phyloP scores from a whole-genome alignment of 1,140 invertebrate genomes.

The Fopius arisanus region DNA sequence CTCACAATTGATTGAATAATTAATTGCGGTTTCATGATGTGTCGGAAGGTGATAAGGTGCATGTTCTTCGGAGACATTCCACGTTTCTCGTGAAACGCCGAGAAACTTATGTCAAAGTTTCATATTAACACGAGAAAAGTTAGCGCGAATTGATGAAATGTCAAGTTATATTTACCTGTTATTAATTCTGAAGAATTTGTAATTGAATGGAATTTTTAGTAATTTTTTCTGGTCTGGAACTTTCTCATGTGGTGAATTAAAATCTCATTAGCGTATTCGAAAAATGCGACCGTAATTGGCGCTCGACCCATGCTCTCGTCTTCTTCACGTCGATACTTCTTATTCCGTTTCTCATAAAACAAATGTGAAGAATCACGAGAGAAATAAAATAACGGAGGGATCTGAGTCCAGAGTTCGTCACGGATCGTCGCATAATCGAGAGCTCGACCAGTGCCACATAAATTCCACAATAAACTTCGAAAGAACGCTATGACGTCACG shows the following conservation, averaged over 20 bases:
- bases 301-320: not conserved
- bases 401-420: slow-evolving; percentile 16
- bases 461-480: slow-evolving; percentile 1
- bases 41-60: too few relatives aligned
- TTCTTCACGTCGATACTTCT: not conserved
- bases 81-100: too few relatives aligned
- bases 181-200: too few relatives aligned
- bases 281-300: not conserved
- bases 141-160: too few relatives aligned
- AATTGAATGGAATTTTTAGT: not conserved
- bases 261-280: not conserved
- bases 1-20: not conserved
- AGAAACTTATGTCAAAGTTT: too few relatives aligned
- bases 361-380: not conserved
- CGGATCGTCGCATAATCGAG: slow-evolving; percentile 15
- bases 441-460: not conserved
- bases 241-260: too few relatives aligned
- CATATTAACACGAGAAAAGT: too few relatives aligned
- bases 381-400: not conserved
- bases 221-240: not conserved
- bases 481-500: slow-evolving; percentile 44
- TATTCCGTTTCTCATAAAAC: not conserved
- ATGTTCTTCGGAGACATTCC: too few relatives aligned
- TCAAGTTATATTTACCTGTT: too few relatives aligned
- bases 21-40: too few relatives aligned